phyloP scores from a whole-genome alignment of 2,113 vertebrate species.

The Misgurnus mizolepis region DNA sequence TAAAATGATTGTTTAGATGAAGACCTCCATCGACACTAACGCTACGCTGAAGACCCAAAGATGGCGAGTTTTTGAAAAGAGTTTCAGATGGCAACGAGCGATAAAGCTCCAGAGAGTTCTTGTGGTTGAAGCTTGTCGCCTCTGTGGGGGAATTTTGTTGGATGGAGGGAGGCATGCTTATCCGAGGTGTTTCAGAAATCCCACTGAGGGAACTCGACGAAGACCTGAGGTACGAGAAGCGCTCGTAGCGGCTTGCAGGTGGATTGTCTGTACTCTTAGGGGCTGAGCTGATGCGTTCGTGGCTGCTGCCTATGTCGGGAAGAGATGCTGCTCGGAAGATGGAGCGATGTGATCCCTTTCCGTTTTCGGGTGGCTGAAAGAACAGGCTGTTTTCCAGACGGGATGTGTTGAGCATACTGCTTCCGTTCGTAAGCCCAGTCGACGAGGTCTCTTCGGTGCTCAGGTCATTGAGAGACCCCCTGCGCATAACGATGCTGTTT shows the following conservation, averaged over 20 bases:
- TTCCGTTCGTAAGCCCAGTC: constrained; percentile 64
- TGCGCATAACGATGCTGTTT: constrained; percentile 62
- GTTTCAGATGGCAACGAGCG: constrained; percentile 45
- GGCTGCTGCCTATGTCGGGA: constrained; percentile 49
- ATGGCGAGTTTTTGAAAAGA: constrained; percentile 25
- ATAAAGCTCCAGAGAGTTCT: constrained; percentile 59
- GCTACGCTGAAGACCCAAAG: constrained; percentile 64
- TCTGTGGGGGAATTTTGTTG: constrained; percentile 1
- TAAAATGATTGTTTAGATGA: no score
- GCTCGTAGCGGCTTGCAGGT: constrained; percentile 53
- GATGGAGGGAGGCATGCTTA: constrained; percentile 50
- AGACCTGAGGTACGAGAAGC: constrained; percentile 62
- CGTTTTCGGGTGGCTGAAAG: constrained; percentile 70
- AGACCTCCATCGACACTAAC: constrained; percentile 1
- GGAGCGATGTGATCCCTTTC: neutral
- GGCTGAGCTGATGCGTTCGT: constrained; percentile 26
- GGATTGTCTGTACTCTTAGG: neutral
- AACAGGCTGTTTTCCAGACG: constrained; percentile 86
- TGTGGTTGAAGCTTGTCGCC: constrained; percentile 10
- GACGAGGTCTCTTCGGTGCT: constrained; percentile 62
- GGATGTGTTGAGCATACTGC: constrained; percentile 59
- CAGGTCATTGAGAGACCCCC: constrained; percentile 53
- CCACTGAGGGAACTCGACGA: constrained; percentile 53
- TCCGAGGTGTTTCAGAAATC: constrained; percentile 33
- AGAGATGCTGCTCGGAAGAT: constrained; percentile 62